Evolutionary conservation across 2,113 vertebrate species (phyloP).

Genomic region (Brachirus orientalis): DNA sequence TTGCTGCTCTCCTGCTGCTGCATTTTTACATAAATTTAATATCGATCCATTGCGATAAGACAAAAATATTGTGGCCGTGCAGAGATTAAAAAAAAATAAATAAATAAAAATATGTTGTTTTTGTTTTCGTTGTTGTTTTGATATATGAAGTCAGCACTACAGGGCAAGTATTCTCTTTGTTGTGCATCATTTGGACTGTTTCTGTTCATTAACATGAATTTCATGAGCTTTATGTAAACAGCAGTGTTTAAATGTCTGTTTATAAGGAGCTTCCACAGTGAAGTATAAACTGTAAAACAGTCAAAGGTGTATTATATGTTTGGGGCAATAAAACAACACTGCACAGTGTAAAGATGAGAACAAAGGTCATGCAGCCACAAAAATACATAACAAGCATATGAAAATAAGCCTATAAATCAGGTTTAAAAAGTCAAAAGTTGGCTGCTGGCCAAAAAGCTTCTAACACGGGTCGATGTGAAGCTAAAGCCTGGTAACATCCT

Average conservation of each 20-base stretch:
- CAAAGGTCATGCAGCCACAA: slow-evolving; percentile 1
- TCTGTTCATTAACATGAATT: slow-evolving; percentile 30
- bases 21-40: slow-evolving; percentile 62
- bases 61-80: slow-evolving; percentile 38
- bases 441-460: slow-evolving; percentile 8
- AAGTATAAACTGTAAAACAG: slow-evolving; percentile 3
- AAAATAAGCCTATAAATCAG: slow-evolving; percentile 8
- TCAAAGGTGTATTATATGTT: slow-evolving; percentile 1
- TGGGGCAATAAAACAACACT: slow-evolving; percentile 4
- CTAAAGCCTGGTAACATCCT: slow-evolving; percentile 22
- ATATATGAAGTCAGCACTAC: slow-evolving; percentile 29
- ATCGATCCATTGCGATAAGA: slow-evolving; percentile 56
- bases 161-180: slow-evolving; percentile 22
- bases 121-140: slow-evolving; percentile 5
- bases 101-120: no score
- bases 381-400: slow-evolving; percentile 5
- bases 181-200: slow-evolving; percentile 11
- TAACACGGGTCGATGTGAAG: slow-evolving; percentile 7
- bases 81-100: no score
- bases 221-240: slow-evolving; percentile 35
- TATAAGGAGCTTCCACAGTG: no score
- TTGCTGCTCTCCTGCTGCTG: slow-evolving; percentile 25
- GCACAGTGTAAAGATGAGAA: not conserved
- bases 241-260: slow-evolving; percentile 8
- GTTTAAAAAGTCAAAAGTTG: not conserved